These are phyloP conservation scores for Pocota personata DNA, from an alignment of 2,888 invertebrate species.

Conservation along the genomic window DNA sequence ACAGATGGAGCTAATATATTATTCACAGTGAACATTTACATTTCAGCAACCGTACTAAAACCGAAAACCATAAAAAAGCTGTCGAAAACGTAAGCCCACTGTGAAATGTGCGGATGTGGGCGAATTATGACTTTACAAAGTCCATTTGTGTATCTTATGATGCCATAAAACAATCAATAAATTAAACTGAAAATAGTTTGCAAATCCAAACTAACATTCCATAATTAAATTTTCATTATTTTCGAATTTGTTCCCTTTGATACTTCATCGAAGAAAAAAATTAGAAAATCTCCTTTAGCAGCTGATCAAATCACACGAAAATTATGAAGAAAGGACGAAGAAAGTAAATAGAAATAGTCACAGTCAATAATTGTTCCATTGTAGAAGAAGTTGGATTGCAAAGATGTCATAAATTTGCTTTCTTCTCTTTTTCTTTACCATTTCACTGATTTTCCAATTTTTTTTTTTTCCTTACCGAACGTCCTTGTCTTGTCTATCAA, in stretches of 20 bases:
- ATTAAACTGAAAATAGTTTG: neutral
- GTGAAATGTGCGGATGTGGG: neutral
- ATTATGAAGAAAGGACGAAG: slow-evolving; percentile 23
- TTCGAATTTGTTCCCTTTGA: neutral
- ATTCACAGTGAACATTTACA: neutral
- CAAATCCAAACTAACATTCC: neutral
- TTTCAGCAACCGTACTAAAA: neutral
- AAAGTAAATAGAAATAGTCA: slow-evolving; percentile 55
- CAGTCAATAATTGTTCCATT: slow-evolving; percentile 53
- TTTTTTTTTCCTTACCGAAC: neutral
- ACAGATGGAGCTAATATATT: slow-evolving; percentile 13
- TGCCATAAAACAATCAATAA: neutral
- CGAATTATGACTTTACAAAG: neutral
- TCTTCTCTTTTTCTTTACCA: slow-evolving; percentile 14
- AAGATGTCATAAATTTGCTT: slow-evolving; percentile 63
- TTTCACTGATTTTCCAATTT: slow-evolving; percentile 27
- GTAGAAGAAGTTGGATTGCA: slow-evolving; percentile 6
- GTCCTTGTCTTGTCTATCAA: slow-evolving; percentile 34
- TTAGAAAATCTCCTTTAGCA: slow-evolving; percentile 21
- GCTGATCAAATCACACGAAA: slow-evolving; percentile 61
- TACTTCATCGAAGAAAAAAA: neutral
- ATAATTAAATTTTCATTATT: slow-evolving; percentile 20
- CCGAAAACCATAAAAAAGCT: neutral
- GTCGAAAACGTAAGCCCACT: too few species aligned
- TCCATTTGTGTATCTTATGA: neutral